Evolutionary conservation across 2,888 invertebrate genomes (phyloP).

Genomic region (Geophilus truncorum): DNA sequence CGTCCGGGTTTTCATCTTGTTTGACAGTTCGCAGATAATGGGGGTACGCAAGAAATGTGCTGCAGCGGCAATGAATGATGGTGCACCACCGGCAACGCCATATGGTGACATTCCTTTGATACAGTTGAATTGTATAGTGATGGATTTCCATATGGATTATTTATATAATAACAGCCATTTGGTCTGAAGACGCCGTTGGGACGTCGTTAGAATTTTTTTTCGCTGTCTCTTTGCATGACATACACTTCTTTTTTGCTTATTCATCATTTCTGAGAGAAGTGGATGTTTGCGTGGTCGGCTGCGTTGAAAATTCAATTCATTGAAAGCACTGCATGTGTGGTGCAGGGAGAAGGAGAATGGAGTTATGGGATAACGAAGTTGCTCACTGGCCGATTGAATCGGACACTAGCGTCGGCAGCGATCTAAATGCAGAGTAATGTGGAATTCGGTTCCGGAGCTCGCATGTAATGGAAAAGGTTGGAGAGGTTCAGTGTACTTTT

Average conservation of each 20-base stretch:
- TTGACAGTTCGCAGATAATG: not conserved
- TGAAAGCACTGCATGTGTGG: not conserved
- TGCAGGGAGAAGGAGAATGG: not conserved
- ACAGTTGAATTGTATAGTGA: not conserved
- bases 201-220: not conserved
- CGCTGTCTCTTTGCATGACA: not conserved
- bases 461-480: not conserved
- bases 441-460: not conserved
- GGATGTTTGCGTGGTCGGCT: not conserved
- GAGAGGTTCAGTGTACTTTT: not conserved
- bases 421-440: constrained; percentile 13
- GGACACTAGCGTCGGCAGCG: not conserved
- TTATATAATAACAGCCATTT: not conserved
- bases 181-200: not conserved
- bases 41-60: not conserved
- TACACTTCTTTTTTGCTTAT: not conserved
- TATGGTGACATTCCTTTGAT: not conserved
- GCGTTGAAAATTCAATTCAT: not conserved
- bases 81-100: not conserved
- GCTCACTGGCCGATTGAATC: not conserved
- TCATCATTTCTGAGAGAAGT: not conserved
- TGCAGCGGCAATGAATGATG: not conserved
- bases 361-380: not conserved
- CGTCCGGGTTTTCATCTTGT: not conserved
- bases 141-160: constrained; percentile 1